Percentiles rank a stretch among this genome's conserved stretches.
phyloP scores from a whole-genome alignment of 2,888 invertebrate genomes.

The Cybosia mesomella region DNA sequence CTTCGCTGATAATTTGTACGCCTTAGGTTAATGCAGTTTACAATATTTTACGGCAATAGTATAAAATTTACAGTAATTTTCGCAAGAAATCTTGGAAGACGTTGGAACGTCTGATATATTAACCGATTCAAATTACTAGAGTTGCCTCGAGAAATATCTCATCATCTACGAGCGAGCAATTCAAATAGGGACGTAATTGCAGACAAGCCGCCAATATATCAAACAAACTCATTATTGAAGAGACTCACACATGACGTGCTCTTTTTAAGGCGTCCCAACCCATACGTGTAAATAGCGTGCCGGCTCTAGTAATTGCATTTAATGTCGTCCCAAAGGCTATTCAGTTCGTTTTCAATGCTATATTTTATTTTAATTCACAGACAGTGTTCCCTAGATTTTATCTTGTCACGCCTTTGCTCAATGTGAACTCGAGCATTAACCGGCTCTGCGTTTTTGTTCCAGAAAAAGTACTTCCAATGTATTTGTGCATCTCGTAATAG shows the following conservation, averaged over 20 bases:
- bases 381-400: constrained; percentile 78
- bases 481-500: constrained; percentile 70
- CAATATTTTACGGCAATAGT: constrained; percentile 61
- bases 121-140: constrained; percentile 67
- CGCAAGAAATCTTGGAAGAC: constrained; percentile 60
- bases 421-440: constrained; percentile 73
- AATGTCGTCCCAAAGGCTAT: constrained; percentile 81
- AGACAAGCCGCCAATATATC: constrained; percentile 66
- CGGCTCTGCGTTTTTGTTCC: constrained; percentile 67
- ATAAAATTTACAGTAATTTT: constrained; percentile 66
- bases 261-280: constrained; percentile 62
- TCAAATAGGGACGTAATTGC: constrained; percentile 77
- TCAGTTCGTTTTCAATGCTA: constrained; percentile 78
- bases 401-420: constrained; percentile 82
- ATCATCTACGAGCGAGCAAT: constrained; percentile 66
- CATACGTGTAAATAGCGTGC: constrained; percentile 70
- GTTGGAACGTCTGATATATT: constrained; percentile 56
- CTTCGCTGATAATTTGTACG: constrained; percentile 60
- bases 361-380: constrained; percentile 80
- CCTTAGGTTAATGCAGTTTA: constrained; percentile 58
- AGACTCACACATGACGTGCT: constrained; percentile 59
- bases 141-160: constrained; percentile 71
- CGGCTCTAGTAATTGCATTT: constrained; percentile 77
- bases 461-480: constrained; percentile 66
- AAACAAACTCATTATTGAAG: constrained; percentile 68